Percentiles rank a stretch among this genome's conserved stretches.
Evolutionary conservation across 2,888 invertebrate genomes (phyloP).

Genomic region (Nowickia ferox): DNA sequence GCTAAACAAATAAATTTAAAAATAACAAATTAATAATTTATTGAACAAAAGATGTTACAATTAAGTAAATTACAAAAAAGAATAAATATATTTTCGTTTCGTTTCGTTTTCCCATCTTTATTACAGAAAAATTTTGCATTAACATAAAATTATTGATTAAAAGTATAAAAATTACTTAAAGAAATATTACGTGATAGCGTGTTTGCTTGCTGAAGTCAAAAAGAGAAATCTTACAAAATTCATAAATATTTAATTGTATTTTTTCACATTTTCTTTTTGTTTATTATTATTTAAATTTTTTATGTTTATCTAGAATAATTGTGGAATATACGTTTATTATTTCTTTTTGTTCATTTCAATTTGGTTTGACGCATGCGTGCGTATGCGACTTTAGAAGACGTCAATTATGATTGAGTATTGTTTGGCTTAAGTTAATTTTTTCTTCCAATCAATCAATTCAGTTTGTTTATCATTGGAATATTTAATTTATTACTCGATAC

Average conservation of each 20-base stretch:
- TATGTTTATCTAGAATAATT: constrained; percentile 19
- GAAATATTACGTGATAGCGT: constrained; percentile 51
- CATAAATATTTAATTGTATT: constrained; percentile 41
- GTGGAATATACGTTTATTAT: not conserved
- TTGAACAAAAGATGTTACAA: constrained; percentile 43
- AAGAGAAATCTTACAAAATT: constrained; percentile 49
- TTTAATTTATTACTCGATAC: constrained; percentile 56
- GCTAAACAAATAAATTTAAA: constrained; percentile 53
- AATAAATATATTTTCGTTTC: constrained; percentile 8
- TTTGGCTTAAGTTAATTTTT: constrained; percentile 14
- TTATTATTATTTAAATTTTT: constrained; percentile 33
- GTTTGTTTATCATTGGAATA: constrained; percentile 50
- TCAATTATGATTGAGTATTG: constrained; percentile 43
- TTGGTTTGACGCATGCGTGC: constrained; percentile 43
- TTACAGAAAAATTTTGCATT: not conserved
- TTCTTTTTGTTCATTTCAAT: not conserved
- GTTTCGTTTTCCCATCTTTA: constrained; percentile 32
- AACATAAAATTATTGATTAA: constrained; percentile 43
- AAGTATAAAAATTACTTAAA: constrained; percentile 27
- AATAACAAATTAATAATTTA: constrained; percentile 39
- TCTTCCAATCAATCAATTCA: constrained; percentile 14
- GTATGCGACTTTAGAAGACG: constrained; percentile 15
- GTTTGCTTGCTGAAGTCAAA: constrained; percentile 11
- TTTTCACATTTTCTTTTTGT: not conserved
- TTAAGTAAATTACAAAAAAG: not conserved